These are phyloP conservation scores for Trididemnum miniatum DNA, from an alignment of 23 tunicate species.

Conservation along the genomic window DNA sequence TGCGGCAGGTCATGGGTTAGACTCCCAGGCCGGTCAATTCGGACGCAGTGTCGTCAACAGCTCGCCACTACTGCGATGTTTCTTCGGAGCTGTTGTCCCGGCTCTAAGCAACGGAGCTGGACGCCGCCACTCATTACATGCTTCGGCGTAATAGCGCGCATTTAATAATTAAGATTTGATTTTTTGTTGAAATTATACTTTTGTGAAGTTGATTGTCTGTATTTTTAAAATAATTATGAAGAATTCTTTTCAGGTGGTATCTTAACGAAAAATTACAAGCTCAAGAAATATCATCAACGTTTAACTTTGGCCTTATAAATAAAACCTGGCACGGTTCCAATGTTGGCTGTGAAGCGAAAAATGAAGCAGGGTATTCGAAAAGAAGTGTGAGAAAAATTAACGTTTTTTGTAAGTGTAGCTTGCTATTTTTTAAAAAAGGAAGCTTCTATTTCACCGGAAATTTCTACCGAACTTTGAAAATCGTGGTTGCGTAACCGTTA, in stretches of 20 bases:
- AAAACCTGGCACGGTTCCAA: constrained; percentile 33
- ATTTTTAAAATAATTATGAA: too few species aligned
- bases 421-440: too few species aligned
- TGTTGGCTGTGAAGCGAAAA: constrained; percentile 70
- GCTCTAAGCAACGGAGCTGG: background rate
- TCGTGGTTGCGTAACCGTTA: too few species aligned
- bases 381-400: constrained; percentile 10
- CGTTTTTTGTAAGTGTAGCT: constrained; percentile 85
- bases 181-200: too few species aligned
- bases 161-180: background rate
- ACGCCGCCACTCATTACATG: background rate
- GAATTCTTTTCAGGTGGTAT: constrained; percentile 55
- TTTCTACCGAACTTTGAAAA: too few species aligned
- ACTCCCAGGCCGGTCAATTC: too few species aligned
- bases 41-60: background rate
- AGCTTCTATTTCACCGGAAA: too few species aligned
- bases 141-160: background rate
- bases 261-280: constrained; percentile 37
- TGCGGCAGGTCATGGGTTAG: too few species aligned
- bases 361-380: constrained; percentile 71
- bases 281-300: constrained; percentile 2
- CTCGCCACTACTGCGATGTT: background rate
- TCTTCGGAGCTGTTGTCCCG: background rate
- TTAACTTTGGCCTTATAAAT: constrained; percentile 37
- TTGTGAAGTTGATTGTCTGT: too few species aligned